Base-by-base conservation (phyloP, 2,888 invertebrate genomes). In the Anoncus sp. region DNA sequence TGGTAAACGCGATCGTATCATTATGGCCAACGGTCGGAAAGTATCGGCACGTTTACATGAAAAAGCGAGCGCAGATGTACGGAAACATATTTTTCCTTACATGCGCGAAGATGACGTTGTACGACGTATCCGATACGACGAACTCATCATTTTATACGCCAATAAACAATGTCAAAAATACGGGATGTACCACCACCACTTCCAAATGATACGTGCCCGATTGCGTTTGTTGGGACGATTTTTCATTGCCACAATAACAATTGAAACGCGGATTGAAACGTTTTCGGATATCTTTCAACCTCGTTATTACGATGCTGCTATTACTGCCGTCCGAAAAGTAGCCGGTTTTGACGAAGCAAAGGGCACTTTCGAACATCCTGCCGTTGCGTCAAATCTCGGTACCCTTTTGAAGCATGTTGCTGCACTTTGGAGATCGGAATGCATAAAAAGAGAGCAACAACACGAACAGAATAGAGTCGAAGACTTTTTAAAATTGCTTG, bases 191-290 rank as follows among this genome's bases (percentile, higher is more conserved):
- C 76, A 78, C 27, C 70, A 81, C n/a, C 66, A 74, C 12, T 81
- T 72, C 24, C 71, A 76, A 51, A 76, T 70, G 59, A 72, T 82
- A 38, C 49, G 83, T 18, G 70, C 75, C n/a, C 60, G 79, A 49
- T n/a, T 82, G 16, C 73, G 81, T 14, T 55, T 77, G 24, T 45
- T 82, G 20, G 79, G 82, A 45, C 72, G 81, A 31, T 80, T 83
- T 65, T 16, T 83, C 5, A 2, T 57, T 6, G 38, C 66, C 7
- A 51, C 76, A 2, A 80, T 77, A 71, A 40, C 35, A 10, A 20
- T 72, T 3, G 53, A 83, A n/a, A 38, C 20, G n/a, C 20, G 49
- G 47, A 73, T 82, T 16, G 67, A 18, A 20, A n/a, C 57, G 3
- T 75, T 79, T 38, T 45, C 77, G 2, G 77, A 77, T 18, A 38